Evolutionary conservation across 2,888 invertebrate species (phyloP), one percentile per base, ranked within the genome.

Genomic region (Hanleya hanleyi): DNA sequence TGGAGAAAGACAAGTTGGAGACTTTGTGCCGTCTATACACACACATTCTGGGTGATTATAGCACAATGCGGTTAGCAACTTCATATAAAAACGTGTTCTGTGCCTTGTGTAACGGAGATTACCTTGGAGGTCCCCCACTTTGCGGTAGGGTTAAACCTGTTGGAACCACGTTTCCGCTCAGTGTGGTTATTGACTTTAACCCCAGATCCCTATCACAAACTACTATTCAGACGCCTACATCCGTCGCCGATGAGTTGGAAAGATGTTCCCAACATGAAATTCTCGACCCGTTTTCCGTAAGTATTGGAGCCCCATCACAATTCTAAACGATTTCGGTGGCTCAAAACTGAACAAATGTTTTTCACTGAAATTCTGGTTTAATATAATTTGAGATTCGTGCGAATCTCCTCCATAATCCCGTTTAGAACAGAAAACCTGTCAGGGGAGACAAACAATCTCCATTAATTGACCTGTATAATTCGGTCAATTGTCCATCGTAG

Each of bases 21-120:
- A 32, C 33, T 37, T 1, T 51, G n/a, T 29, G 67, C 38, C 36
- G n/a, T 26, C 3, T 35, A 38, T 22, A 29, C 47, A 35, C n/a
- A 32, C 32, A 35, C 35, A n/a, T 35, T 26, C 15, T 61, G 36
- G 7, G 26, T 26, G 22, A 36, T 12, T 62, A 69, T 47, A 33
- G 65, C 18, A 32, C 22, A 5, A 47, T 62, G 0, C 18, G 33
- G 12, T 41, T 36, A 26, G 26, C 62, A 0, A 38, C 4, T 1
- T 68, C 67, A 35, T 79, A 69, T 50, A 75, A 71, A 61, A 79
- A 79, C 50, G 65, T 76, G 22, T 77, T 74, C 64, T 79, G 79
- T 68, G 70, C 50, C 38, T 0, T 72, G 2, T 79, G 79, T 64
- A 77, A 77, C 50, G 41, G 70, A 4, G 38, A 57, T n/a, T 12